phyloP scores from a whole-genome alignment of 1,140 invertebrate species.

The Stratiolaelaps scimitus region DNA sequence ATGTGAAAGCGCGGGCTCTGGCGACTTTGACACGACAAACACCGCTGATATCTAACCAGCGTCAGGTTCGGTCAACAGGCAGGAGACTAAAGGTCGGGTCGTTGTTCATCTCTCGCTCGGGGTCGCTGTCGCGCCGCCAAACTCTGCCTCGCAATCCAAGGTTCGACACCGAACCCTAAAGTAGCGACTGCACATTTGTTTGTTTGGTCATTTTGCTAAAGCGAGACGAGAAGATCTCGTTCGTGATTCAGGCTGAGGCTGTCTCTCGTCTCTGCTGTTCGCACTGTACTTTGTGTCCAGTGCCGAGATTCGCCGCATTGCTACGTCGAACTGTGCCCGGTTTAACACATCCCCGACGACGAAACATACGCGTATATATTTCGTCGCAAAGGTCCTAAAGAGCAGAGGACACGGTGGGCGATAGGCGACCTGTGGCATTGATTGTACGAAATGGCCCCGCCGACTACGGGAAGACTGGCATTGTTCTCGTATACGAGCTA shows the following conservation, averaged over 20 bases:
- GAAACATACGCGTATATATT: no score
- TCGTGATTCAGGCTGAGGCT: background rate
- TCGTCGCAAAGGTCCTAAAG: no score
- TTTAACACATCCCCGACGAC: no score
- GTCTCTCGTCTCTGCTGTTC: background rate
- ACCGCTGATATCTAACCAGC: background rate
- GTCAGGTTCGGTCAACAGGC: background rate
- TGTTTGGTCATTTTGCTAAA: background rate
- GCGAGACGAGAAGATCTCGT: background rate
- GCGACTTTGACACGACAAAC: constrained; percentile 6
- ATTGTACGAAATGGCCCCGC: no score
- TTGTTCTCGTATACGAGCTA: no score
- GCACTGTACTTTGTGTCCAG: background rate
- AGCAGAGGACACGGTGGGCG: no score
- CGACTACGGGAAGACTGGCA: no score
- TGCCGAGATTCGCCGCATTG: no score
- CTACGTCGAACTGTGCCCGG: no score
- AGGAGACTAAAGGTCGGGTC: background rate
- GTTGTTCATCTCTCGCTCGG: background rate
- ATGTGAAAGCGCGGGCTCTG: background rate
- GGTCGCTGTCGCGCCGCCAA: background rate
- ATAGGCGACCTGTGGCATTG: no score
- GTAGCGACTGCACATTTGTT: background rate
- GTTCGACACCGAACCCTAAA: background rate
- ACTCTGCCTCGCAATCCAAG: background rate